These are phyloP conservation scores for Gymnocheta viridis DNA, from an alignment of 2,888 invertebrate species.

Conservation along the genomic window DNA sequence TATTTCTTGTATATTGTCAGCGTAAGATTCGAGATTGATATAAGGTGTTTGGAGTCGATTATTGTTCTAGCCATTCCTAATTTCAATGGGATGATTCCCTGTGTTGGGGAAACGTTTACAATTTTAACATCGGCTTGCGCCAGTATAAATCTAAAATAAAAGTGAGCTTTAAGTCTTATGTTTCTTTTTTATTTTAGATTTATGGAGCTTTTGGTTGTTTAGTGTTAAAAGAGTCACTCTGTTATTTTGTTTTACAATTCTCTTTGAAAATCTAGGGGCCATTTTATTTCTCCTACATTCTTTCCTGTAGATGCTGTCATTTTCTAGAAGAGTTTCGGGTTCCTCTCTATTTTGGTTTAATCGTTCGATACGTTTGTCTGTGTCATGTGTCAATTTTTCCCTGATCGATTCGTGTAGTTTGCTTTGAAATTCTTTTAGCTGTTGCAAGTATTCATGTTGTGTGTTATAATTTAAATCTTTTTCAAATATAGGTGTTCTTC, in stretches of 20 bases:
- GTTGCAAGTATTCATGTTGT: constrained; percentile 41
- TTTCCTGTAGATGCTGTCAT: no score
- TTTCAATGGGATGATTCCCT: constrained; percentile 27
- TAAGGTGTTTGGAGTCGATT: constrained; percentile 34
- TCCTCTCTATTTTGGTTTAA: constrained; percentile 18
- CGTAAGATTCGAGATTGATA: constrained; percentile 37
- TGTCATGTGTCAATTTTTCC: constrained; percentile 25
- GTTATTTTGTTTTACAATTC: no score
- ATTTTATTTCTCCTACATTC: no score
- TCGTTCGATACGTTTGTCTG: constrained; percentile 22
- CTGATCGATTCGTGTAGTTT: constrained; percentile 23
- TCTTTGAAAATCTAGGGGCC: no score
- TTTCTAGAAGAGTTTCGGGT: no score
- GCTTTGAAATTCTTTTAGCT: constrained; percentile 30
- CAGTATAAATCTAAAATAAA: constrained; percentile 44
- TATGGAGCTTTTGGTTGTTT: no score
- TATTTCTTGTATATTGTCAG: constrained; percentile 27
- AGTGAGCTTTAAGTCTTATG: constrained; percentile 22
- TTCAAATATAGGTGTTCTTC: no score
- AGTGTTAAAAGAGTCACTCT: no score
- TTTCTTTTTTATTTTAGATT: no score
- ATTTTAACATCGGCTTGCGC: constrained; percentile 32
- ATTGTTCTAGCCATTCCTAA: constrained; percentile 38
- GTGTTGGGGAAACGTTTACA: constrained; percentile 14
- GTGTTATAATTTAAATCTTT: constrained; percentile 21